A percentile compares a stretch with the other conserved stretches of the same genome.
Evolutionary conservation across 37 sponge, comb jelly and placozoan genomes (phyloP).

Genomic region (Lycopodina hypogea): DNA sequence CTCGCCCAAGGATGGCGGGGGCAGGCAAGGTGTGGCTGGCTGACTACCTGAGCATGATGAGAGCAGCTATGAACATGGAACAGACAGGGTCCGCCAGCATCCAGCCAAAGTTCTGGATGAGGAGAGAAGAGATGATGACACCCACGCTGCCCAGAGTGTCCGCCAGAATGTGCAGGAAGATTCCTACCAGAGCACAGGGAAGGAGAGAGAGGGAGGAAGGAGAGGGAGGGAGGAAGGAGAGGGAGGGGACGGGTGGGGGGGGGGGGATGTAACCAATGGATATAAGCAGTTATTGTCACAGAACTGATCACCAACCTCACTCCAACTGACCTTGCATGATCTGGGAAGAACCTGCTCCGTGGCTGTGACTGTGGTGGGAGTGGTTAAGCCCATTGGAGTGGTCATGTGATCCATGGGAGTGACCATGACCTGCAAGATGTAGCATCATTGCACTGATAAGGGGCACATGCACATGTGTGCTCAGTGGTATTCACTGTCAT

Average conservation of each 20-base stretch:
- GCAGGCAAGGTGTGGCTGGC: not conserved
- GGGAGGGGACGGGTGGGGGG: no score
- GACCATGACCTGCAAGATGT: constrained; percentile 58
- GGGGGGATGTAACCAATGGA: not conserved
- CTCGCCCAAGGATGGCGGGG: not conserved
- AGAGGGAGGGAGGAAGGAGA: not conserved
- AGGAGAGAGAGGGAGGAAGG: not conserved
- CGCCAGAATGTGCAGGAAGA: constrained; percentile 86
- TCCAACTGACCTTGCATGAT: constrained; percentile 88
- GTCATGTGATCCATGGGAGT: constrained; percentile 60
- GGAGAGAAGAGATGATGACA: constrained; percentile 81
- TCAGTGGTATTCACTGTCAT: no score
- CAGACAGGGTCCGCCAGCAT: constrained; percentile 90
- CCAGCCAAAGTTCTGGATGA: constrained; percentile 83
- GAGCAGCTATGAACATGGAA: constrained; percentile 84
- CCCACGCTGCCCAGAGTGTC: constrained; percentile 93
- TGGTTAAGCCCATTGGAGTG: constrained; percentile 46
- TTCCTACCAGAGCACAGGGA: constrained; percentile 38
- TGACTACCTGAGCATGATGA: constrained; percentile 82
- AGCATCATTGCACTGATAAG: not conserved
- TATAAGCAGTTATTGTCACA: no score
- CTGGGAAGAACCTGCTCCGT: constrained; percentile 40
- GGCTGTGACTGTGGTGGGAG: constrained; percentile 24
- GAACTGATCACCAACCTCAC: no score
- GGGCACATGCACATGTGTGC: no score